Evolutionary conservation across 2,113 vertebrate genomes (phyloP).

Genomic region (Cyphomyrus discorhynchus): DNA sequence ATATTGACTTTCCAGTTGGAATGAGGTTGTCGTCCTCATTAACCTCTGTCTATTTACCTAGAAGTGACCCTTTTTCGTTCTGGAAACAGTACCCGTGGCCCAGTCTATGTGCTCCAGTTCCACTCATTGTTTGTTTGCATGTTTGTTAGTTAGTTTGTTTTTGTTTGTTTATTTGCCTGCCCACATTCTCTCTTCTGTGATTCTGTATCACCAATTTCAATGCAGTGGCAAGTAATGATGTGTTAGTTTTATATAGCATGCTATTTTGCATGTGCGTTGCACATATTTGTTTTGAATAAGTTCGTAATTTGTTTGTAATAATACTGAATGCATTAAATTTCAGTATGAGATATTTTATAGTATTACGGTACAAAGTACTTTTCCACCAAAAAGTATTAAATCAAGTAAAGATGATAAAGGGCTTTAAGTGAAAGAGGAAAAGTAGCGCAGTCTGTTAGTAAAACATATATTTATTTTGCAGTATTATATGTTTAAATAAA

Average conservation of each 20-base stretch:
- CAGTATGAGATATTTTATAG: neutral
- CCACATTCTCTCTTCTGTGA: neutral
- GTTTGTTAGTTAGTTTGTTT: neutral
- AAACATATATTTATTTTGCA: neutral
- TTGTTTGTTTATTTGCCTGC: neutral
- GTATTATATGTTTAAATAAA: neutral
- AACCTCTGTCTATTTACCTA: neutral
- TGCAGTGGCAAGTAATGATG: neutral
- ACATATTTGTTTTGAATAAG: neutral
- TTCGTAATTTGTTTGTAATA: neutral
- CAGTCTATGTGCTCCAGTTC: neutral
- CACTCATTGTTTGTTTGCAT: neutral
- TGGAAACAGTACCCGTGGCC: neutral
- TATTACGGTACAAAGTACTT: neutral
- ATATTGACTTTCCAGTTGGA: constrained; percentile 11
- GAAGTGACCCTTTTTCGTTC: neutral
- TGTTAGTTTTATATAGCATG: neutral
- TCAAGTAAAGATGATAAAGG: neutral
- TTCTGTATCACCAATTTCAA: neutral
- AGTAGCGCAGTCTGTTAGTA: neutral
- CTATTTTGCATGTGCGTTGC: neutral
- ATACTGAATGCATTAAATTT: neutral
- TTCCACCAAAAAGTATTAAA: neutral
- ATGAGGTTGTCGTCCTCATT: neutral
- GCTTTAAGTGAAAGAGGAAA: neutral